Base-by-base conservation (phyloP, 2,888 invertebrate species). In the Octodonta nipae region DNA sequence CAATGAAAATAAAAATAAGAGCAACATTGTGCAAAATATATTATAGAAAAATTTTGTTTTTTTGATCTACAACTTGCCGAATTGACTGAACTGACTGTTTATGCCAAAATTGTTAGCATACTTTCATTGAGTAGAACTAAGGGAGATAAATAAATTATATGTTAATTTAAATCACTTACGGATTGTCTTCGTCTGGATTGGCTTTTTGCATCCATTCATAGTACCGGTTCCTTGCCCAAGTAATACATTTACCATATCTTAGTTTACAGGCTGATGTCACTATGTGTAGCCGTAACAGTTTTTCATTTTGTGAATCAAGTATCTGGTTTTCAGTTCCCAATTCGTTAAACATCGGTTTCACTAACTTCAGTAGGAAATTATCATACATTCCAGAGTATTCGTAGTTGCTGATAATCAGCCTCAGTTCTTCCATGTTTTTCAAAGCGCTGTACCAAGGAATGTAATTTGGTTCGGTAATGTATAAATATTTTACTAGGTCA, bases 401-500 rank as follows among this genome's bases (percentile, higher is more conserved):
- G 1, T 68, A 67, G 5, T 64, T 53, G 39, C 60, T 61, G 34
- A 73, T 48, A 32, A 67, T 67, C 17, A 63, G 53, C 36, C 61
- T 62, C 40, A 73, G 50, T 35, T 67, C 67, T 22, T 62, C 64
- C 58, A 74, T 63, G 42, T 70, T 71, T 36, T 65, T 65, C 0
- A 78, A 51, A 3, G 75, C 63, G 13, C 73, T 51, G 22, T 67
- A 66, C 82, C 81, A 82, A 0, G 81, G 78, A 3, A 75, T 64
- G 46, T 72, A 75, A 10, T 77, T 73, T 4, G 64, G 63, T 46
- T 76, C 76, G 0, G 71, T 69, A 1, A 59, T 60, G 34, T 78
- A 60, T 32, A 81, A 66, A 49, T 78, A 79, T 7, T 68, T 66
- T 5, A 75, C 70, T 13, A 82, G 49, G 2, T 72, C 68, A 10